A percentile compares a stretch with the other conserved stretches of the same genome.
These are phyloP conservation scores for Xestia sexstrigata DNA, from an alignment of 2,888 invertebrate genomes.

Conservation along the genomic window DNA sequence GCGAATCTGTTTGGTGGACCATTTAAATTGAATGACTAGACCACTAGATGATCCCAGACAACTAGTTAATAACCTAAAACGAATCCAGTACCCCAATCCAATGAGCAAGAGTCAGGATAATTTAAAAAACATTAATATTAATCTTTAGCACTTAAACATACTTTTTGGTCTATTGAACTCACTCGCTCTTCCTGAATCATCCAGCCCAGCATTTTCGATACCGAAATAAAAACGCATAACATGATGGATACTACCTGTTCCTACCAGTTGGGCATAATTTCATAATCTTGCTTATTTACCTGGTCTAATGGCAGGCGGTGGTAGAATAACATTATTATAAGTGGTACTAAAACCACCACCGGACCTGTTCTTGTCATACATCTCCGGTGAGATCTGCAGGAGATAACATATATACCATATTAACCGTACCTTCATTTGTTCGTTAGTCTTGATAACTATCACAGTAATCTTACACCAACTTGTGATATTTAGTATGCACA, in stretches of 20 bases:
- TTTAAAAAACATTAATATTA: conserved; percentile 40
- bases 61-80: conserved; percentile 24
- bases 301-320: background rate
- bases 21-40: conserved; percentile 43
- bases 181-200: background rate
- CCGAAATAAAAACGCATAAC: too few species aligned
- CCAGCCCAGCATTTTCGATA: background rate
- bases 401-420: background rate
- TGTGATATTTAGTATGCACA: background rate
- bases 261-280: conserved; percentile 10
- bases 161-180: conserved; percentile 29
- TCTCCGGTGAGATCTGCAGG: background rate
- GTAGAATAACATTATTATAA: conserved; percentile 2
- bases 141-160: conserved; percentile 30
- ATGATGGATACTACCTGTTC: too few species aligned
- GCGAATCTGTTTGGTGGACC: conserved; percentile 15
- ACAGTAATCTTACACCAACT: conserved; percentile 7
- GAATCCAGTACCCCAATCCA: conserved; percentile 23
- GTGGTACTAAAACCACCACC: background rate
- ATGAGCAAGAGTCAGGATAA: background rate
- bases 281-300: background rate
- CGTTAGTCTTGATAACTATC: background rate
- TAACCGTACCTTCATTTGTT: background rate
- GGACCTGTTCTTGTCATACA: background rate
- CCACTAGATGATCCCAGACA: conserved; percentile 24